Evolutionary conservation across 2,888 invertebrate species (phyloP).

Genomic region (Drosophila anceps): DNA sequence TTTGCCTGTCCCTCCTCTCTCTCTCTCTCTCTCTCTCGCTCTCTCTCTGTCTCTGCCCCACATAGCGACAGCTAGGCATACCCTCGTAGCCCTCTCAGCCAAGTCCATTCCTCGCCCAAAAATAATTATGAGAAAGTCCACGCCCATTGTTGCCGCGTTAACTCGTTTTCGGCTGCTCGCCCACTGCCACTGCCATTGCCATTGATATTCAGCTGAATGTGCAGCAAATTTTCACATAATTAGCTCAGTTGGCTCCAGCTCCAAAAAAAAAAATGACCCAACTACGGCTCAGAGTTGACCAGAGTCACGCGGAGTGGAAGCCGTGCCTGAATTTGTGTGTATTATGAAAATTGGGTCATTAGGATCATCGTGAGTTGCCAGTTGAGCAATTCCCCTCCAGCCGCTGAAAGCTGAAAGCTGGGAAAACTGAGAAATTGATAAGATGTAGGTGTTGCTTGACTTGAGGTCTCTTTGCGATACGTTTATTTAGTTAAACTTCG

Average conservation of each 20-base stretch:
- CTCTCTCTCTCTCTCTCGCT: background rate
- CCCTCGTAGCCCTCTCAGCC: background rate
- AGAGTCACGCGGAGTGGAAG: constrained; percentile 6
- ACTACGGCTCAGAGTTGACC: constrained; percentile 40
- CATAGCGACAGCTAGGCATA: too few relatives aligned
- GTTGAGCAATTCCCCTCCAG: background rate
- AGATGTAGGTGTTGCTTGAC: background rate
- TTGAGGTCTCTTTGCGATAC: background rate
- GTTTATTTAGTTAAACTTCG: background rate
- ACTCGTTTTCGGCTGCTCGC: constrained; percentile 47
- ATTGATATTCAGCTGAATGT: constrained; percentile 35
- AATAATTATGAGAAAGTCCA: constrained; percentile 72
- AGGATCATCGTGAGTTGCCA: background rate
- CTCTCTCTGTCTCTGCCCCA: background rate
- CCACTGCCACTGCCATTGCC: constrained; percentile 41
- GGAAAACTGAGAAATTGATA: background rate
- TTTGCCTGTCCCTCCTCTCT: constrained; percentile 40
- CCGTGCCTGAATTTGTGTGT: background rate
- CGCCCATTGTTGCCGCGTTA: constrained; percentile 65
- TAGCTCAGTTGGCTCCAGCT: constrained; percentile 48
- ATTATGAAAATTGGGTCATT: constrained; percentile 7
- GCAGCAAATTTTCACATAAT: constrained; percentile 67
- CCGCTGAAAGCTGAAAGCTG: background rate
- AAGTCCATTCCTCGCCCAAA: constrained; percentile 19
- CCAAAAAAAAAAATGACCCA: constrained; percentile 13